These are phyloP conservation scores for Melospiza georgiana DNA, from an alignment of 2,113 vertebrate species.

Conservation along the genomic window DNA sequence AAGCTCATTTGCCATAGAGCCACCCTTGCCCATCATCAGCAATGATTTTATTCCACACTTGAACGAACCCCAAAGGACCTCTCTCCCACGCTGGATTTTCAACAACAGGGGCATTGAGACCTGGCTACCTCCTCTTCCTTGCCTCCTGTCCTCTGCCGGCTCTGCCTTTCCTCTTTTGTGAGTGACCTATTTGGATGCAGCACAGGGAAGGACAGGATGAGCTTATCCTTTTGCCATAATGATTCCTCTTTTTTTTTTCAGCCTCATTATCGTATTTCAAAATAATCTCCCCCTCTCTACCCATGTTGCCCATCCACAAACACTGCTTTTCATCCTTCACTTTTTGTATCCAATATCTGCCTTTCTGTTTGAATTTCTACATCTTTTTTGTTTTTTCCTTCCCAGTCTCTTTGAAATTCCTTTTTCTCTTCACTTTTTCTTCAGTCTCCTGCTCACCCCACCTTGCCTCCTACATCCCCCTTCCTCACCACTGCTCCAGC, in stretches of 20 bases:
- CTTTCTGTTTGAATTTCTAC: background rate
- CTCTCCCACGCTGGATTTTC: background rate
- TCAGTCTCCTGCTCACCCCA: background rate
- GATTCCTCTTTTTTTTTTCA: background rate
- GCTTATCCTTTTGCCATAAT: background rate
- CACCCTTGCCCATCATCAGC: rapidly evolving
- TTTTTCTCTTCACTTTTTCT: background rate
- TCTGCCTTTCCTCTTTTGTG: background rate
- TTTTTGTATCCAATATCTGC: background rate
- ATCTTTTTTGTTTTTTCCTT: background rate
- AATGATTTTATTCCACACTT: background rate
- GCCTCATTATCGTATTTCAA: background rate
- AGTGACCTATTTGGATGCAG: background rate
- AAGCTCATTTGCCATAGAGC: background rate
- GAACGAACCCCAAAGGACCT: background rate
- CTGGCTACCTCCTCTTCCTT: background rate
- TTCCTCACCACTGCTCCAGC: background rate
- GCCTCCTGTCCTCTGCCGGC: background rate
- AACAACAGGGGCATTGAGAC: background rate
- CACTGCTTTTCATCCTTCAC: background rate
- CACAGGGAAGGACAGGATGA: background rate
- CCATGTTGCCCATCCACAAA: background rate
- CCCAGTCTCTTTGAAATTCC: background rate
- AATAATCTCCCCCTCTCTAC: background rate
- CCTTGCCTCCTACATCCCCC: background rate